A percentile compares a stretch with the other conserved stretches of the same genome.
Conservation (phyloP, 2,797 vertebrate genomes). For the Hirundo rustica region DNA sequence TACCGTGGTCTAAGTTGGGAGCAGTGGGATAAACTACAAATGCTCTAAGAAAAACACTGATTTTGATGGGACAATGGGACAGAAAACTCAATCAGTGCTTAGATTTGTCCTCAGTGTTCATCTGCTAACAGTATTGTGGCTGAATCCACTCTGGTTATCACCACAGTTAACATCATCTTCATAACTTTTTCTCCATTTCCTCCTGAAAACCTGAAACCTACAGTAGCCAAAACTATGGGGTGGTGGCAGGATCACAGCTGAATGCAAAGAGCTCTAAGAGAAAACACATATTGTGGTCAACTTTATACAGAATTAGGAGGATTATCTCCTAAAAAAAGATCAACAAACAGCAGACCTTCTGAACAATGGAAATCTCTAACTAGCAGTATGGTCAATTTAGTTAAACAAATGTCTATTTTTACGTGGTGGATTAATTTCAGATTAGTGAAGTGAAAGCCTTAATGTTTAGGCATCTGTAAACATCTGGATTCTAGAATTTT, state of each 20-base stretch:
- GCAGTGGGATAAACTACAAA: background rate
- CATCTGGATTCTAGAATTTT: background rate
- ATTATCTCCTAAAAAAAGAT: constrained; percentile 38
- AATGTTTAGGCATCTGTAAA: background rate
- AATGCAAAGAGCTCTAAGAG: background rate
- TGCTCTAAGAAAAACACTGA: background rate
- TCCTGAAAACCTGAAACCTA: constrained; percentile 17
- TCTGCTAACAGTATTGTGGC: constrained; percentile 36
- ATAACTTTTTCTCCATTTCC: constrained; percentile 31
- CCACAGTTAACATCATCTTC: constrained; percentile 30
- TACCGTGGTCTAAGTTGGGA: background rate
- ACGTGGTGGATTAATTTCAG: background rate
- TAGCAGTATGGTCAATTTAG: background rate
- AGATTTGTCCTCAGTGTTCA: constrained; percentile 12
- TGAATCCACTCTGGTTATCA: constrained; percentile 56
- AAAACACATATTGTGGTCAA: background rate
- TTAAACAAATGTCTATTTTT: constrained; percentile 13
- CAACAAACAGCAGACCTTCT: constrained; percentile 26
- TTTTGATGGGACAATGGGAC: background rate
- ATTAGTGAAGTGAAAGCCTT: background rate
- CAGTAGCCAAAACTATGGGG: background rate
- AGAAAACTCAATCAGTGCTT: background rate
- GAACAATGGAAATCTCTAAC: background rate
- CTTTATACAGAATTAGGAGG: constrained; percentile 6
- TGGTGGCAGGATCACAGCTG: constrained; percentile 18